phyloP scores from a whole-genome alignment of 1,140 invertebrate species.

The Druon quercuslanigerum region DNA sequence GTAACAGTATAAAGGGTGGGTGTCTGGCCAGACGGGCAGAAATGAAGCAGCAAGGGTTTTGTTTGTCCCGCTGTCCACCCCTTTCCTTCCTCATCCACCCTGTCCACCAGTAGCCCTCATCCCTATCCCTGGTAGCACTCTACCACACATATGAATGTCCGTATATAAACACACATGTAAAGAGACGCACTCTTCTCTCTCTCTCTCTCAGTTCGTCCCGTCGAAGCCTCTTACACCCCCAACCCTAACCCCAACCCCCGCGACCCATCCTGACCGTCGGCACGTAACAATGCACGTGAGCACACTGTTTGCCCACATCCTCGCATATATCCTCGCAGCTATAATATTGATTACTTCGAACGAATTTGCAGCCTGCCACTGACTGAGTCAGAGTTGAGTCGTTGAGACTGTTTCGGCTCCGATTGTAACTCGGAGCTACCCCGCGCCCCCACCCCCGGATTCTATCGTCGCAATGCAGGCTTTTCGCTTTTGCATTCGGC shows the following conservation, averaged over 20 bases:
- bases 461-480: constrained; percentile 59
- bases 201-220: constrained; percentile 51
- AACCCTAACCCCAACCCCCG: constrained; percentile 37
- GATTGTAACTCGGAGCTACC: background rate
- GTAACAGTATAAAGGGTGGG: constrained; percentile 63
- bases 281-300: constrained; percentile 67
- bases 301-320: constrained; percentile 68
- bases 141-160: background rate
- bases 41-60: constrained; percentile 76
- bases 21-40: constrained; percentile 74
- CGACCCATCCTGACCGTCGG: constrained; percentile 49
- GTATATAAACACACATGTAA: background rate
- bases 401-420: constrained; percentile 41
- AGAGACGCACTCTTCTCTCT: constrained; percentile 44
- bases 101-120: constrained; percentile 41
- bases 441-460: constrained; percentile 14
- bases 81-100: constrained; percentile 43
- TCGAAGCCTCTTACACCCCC: constrained; percentile 43
- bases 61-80: constrained; percentile 74
- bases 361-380: constrained; percentile 61
- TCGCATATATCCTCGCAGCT: constrained; percentile 66
- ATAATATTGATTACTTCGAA: constrained; percentile 72
- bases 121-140: background rate
- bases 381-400: constrained; percentile 44
- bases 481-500: constrained; percentile 45